A percentile compares a stretch with the other conserved stretches of the same genome.
Evolutionary conservation across 2,113 vertebrate genomes (phyloP).

Genomic region (Gymnobelideus leadbeateri): DNA sequence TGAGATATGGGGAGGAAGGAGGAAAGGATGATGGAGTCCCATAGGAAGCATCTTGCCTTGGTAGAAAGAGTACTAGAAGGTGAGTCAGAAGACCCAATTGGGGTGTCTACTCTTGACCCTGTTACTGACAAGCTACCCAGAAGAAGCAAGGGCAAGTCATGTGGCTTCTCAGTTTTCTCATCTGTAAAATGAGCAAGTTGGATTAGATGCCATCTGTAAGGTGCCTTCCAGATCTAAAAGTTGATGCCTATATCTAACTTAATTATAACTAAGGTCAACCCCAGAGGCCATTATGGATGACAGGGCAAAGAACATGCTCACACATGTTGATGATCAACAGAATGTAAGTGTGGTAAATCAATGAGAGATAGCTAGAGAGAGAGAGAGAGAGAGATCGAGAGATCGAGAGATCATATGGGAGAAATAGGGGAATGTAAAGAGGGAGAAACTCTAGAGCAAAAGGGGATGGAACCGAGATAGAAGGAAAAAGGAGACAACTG

Average conservation of each 20-base stretch:
- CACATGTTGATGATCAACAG: neutral
- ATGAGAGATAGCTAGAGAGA: neutral
- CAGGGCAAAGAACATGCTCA: neutral
- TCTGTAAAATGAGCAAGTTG: neutral
- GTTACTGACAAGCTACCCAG: neutral
- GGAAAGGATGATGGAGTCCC: neutral
- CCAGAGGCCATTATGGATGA: neutral
- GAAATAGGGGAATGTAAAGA: too few relatives aligned
- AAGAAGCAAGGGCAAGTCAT: neutral
- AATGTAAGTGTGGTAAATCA: neutral
- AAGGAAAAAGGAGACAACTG: too few relatives aligned
- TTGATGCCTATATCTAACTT: neutral
- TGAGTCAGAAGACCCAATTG: neutral
- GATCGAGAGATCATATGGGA: too few relatives aligned
- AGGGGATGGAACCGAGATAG: too few relatives aligned
- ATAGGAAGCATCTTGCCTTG: neutral
- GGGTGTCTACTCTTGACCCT: neutral
- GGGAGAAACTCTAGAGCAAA: too few relatives aligned
- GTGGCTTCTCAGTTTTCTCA: neutral
- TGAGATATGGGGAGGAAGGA: slow-evolving; percentile 78
- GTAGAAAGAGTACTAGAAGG: neutral
- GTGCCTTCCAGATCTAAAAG: neutral
- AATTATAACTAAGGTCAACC: neutral
- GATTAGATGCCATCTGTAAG: neutral
- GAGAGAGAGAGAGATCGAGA: too few relatives aligned